Percentiles rank a stretch among this genome's conserved stretches.
phyloP scores from a whole-genome alignment of 2,113 vertebrate genomes.

The Jaculus jaculus region DNA sequence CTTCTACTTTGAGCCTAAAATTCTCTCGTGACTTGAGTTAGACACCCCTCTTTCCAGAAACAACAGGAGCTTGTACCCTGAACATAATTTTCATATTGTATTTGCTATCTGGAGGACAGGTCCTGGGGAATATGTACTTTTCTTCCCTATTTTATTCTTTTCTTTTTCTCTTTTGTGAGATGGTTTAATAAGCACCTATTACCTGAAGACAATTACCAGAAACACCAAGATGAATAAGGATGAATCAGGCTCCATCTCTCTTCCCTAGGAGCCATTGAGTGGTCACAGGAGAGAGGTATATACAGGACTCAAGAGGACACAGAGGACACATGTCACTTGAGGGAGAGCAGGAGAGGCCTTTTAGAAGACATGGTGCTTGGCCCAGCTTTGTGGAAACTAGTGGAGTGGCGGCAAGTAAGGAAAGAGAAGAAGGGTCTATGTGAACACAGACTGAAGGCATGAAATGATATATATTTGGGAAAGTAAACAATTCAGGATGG shows the following conservation, averaged over 20 bases:
- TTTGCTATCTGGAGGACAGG: neutral
- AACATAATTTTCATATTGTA: conserved; percentile 29
- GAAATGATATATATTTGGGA: neutral
- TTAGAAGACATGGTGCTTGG: neutral
- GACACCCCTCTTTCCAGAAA: neutral
- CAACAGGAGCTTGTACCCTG: neutral
- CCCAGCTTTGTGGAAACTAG: neutral
- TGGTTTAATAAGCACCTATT: neutral
- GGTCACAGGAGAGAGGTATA: neutral
- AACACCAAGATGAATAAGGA: neutral
- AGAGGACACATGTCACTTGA: neutral
- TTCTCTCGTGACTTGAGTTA: conserved; percentile 39
- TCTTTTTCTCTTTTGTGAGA: neutral
- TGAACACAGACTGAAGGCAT: neutral
- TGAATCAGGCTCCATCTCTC: neutral
- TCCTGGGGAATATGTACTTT: neutral
- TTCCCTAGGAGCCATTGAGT: neutral
- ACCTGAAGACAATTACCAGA: neutral
- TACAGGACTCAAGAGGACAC: accelerated
- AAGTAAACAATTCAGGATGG: neutral
- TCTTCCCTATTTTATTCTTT: neutral
- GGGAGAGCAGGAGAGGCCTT: neutral
- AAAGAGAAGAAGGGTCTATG: neutral
- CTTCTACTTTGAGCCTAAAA: neutral
- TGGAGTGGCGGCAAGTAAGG: neutral